These are phyloP conservation scores for Crocodylus rhombifer DNA, from an alignment of 2,797 vertebrate species.

Conservation along the genomic window DNA sequence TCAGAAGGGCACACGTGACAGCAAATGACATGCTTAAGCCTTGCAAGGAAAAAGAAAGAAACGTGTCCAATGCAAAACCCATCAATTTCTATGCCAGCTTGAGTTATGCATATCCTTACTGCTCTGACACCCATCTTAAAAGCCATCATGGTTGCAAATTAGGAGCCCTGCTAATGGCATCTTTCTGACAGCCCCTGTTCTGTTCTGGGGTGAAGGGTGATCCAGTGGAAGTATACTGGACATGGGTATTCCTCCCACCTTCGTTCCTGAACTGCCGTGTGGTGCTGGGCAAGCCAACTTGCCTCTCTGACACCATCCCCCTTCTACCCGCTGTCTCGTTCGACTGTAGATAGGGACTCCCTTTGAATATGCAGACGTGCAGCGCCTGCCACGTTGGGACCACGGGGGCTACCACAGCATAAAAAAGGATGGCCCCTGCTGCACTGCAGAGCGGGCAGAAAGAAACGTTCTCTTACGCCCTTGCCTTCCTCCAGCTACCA, in stretches of 20 bases:
- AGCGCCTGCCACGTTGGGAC: background rate
- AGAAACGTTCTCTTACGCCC: background rate
- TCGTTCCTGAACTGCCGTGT: fast-evolving
- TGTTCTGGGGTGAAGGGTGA: fast-evolving
- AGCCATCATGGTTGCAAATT: background rate
- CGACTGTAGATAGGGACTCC: background rate
- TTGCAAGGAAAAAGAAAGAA: slow-evolving; percentile 81
- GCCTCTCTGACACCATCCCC: background rate
- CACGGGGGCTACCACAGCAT: background rate
- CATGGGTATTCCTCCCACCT: background rate
- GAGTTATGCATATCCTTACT: slow-evolving; percentile 78
- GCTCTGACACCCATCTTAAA: slow-evolving; percentile 71
- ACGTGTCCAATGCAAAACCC: slow-evolving; percentile 75
- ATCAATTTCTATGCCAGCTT: slow-evolving; percentile 78
- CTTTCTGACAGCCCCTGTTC: background rate
- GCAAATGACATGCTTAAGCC: slow-evolving; percentile 78
- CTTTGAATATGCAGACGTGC: background rate
- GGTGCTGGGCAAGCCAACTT: background rate
- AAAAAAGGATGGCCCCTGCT: background rate
- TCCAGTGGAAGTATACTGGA: background rate
- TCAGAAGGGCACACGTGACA: slow-evolving; percentile 81
- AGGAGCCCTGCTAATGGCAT: background rate
- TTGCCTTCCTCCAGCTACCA: background rate
- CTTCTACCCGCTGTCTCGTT: background rate
- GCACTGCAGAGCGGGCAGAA: slow-evolving; percentile 26